Conservation (phyloP, 1,140 invertebrate genomes). For the Trachymyrmex septentrionalis region DNA sequence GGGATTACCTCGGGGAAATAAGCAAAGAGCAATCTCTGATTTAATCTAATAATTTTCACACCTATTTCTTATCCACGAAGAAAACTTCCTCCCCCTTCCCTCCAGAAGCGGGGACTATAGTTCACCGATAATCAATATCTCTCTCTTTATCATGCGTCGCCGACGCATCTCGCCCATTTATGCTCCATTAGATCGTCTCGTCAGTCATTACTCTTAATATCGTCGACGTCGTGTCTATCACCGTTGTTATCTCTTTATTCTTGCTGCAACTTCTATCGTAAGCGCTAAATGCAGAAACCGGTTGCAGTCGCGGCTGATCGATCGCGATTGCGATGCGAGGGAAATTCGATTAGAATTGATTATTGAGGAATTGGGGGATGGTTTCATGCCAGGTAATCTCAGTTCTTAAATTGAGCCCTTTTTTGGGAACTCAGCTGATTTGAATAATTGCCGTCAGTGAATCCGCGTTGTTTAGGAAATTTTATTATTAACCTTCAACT, state of each 20-base stretch:
- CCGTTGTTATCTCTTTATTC: conserved; percentile 62
- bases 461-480: not conserved
- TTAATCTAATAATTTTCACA: conserved; percentile 22
- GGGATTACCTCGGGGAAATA: not conserved
- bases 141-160: conserved; percentile 21
- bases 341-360: not conserved
- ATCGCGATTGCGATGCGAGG: not conserved
- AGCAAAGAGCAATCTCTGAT: not conserved
- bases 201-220: conserved; percentile 37
- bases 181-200: conserved; percentile 36
- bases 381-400: not conserved
- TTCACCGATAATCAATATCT: not conserved
- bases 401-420: not conserved
- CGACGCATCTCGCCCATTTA: conserved; percentile 49
- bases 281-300: conserved; percentile 11
- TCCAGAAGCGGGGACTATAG: not conserved
- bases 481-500: not conserved
- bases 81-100: not conserved
- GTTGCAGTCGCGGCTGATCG: conserved; percentile 27
- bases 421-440: not conserved
- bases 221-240: conserved; percentile 27
- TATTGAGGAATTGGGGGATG: not conserved
- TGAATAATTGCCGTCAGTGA: not conserved
- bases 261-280: conserved; percentile 46
- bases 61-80: conserved; percentile 1